phyloP scores from a whole-genome alignment of 2,888 invertebrate genomes.

The Miltochrista miniata region DNA sequence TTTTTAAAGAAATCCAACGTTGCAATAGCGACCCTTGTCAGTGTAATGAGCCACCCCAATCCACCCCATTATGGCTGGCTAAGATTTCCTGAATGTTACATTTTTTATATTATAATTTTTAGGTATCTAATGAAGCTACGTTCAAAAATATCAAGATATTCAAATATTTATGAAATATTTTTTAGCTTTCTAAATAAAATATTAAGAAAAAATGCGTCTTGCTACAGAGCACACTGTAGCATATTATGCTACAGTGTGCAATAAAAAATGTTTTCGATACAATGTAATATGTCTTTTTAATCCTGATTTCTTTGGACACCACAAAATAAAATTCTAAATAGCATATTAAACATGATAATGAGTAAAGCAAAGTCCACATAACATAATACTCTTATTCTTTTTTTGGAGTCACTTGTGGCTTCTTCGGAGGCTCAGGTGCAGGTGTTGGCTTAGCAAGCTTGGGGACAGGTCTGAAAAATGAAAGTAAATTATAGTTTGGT shows the following conservation, averaged over 20 bases:
- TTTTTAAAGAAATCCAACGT: constrained; percentile 29
- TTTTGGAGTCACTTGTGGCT: background rate
- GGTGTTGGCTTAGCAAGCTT: background rate
- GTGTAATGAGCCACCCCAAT: constrained; percentile 32
- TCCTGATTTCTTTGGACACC: background rate
- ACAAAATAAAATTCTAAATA: constrained; percentile 18
- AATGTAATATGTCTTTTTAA: background rate
- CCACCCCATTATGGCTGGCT: constrained; percentile 23
- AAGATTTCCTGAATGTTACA: constrained; percentile 14
- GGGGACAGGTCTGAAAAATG: background rate
- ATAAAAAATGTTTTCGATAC: background rate
- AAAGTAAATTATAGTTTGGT: background rate
- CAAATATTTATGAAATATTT: too few relatives aligned
- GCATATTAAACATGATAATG: constrained; percentile 12
- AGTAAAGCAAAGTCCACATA: background rate
- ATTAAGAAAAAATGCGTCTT: too few relatives aligned
- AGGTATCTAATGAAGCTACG: too few relatives aligned
- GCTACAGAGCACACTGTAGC: too few relatives aligned
- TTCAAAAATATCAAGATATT: too few relatives aligned
- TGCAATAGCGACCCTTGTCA: constrained; percentile 43
- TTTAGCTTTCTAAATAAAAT: too few relatives aligned
- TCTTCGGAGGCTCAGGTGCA: background rate
- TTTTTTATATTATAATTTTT: constrained; percentile 5
- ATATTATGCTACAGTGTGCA: too few relatives aligned
- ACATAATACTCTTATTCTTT: background rate